phyloP scores from a whole-genome alignment of 2,797 vertebrate species.

The Nothura maculosa region DNA sequence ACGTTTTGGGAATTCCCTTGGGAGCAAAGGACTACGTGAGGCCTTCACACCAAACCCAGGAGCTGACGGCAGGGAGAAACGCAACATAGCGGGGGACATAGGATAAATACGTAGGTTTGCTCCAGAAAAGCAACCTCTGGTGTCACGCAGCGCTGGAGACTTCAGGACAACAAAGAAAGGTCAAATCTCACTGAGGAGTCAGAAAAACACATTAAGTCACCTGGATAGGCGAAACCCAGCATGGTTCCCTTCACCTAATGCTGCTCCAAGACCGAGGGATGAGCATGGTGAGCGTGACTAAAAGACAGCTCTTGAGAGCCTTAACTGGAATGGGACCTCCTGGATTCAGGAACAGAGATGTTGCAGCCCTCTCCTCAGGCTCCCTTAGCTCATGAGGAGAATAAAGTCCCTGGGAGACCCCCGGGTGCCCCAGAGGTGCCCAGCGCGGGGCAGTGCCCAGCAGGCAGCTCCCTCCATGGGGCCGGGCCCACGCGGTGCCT shows the following conservation, averaged over 20 bases:
- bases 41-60: not conserved
- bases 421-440: too few species aligned
- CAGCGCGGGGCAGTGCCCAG: accelerated
- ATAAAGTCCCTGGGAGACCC: not conserved
- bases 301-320: constrained; percentile 63
- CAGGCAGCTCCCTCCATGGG: too few species aligned
- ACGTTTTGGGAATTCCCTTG: not conserved
- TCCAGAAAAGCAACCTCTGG: not conserved
- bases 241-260: not conserved
- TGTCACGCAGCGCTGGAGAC: constrained; percentile 8
- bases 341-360: not conserved
- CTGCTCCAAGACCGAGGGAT: constrained; percentile 44
- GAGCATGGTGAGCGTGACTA: constrained; percentile 49
- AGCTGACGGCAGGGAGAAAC: not conserved
- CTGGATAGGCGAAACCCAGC: not conserved
- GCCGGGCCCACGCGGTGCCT: not conserved
- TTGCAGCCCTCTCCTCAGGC: not conserved
- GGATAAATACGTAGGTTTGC: not conserved
- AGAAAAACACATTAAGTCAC: constrained; percentile 25
- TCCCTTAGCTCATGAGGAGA: not conserved
- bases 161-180: not conserved
- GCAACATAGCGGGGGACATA: not conserved
- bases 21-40: not conserved
- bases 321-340: constrained; percentile 27
- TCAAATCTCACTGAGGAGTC: not conserved